Evolutionary conservation across 2,113 vertebrate species (phyloP).

Genomic region (Cyprinodon variegatus): DNA sequence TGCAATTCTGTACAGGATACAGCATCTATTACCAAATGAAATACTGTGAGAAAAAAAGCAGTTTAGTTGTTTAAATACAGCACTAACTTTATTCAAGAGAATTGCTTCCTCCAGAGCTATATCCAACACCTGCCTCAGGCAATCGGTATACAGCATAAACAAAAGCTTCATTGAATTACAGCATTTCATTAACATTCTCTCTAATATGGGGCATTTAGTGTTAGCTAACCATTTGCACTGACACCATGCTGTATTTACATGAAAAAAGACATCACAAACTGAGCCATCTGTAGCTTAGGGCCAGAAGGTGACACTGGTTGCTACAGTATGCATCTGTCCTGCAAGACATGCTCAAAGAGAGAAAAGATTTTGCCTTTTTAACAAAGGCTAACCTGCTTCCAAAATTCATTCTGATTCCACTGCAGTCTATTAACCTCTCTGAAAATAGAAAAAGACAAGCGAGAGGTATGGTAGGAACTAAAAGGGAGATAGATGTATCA

Average conservation of each 20-base stretch:
- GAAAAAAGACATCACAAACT: constrained; percentile 5
- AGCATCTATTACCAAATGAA: not conserved
- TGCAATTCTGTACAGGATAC: not conserved
- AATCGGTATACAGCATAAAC: not conserved
- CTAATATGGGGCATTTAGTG: not conserved
- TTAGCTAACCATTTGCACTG: not conserved
- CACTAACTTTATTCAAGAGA: not conserved
- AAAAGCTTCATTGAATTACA: not conserved
- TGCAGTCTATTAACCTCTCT: constrained; percentile 18
- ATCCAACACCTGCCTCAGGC: not conserved
- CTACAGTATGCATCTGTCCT: constrained; percentile 57
- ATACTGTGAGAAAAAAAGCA: not conserved
- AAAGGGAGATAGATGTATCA: constrained; percentile 42
- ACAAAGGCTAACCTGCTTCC: constrained; percentile 9
- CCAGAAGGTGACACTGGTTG: constrained; percentile 57
- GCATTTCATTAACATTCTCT: not conserved
- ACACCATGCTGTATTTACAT: constrained; percentile 16
- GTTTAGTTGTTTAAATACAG: not conserved
- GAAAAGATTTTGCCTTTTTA: not conserved
- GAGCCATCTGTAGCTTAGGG: constrained; percentile 19
- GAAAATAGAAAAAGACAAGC: constrained; percentile 41
- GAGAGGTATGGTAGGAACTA: constrained; percentile 23
- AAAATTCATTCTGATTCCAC: constrained; percentile 1
- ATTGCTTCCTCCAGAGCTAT: not conserved
- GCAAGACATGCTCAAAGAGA: not conserved